Conservation (phyloP, 1,140 invertebrate species). For the Papilio dardanus region DNA sequence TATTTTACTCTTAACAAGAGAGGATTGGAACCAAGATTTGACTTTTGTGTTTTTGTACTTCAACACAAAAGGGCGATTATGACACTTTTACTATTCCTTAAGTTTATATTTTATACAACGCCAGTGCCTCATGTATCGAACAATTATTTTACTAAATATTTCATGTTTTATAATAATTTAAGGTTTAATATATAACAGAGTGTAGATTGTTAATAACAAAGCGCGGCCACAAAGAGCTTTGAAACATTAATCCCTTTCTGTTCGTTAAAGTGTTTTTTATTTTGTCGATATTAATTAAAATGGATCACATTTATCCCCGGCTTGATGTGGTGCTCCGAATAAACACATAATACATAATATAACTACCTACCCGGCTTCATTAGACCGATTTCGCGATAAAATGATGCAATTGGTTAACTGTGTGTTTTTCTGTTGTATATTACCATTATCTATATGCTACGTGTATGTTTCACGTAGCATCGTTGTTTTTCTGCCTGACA, state of each 20-base stretch:
- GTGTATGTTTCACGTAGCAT: too few relatives aligned
- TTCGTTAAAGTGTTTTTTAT: constrained; percentile 10
- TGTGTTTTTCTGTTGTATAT: too few relatives aligned
- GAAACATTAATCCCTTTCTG: constrained; percentile 6
- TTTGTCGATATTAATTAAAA: constrained; percentile 14
- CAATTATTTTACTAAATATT: too few relatives aligned
- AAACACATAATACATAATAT: background rate
- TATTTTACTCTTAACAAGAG: background rate
- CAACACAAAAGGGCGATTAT: too few relatives aligned
- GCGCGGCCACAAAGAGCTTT: constrained; percentile 4
- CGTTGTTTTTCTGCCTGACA: too few relatives aligned
- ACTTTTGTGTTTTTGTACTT: background rate
- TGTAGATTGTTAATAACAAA: background rate
- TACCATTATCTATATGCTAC: too few relatives aligned
- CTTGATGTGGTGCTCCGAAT: background rate
- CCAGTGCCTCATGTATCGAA: too few relatives aligned
- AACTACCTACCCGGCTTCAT: too few relatives aligned
- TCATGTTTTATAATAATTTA: background rate
- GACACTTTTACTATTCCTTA: too few relatives aligned
- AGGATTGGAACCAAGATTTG: background rate
- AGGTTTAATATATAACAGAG: background rate
- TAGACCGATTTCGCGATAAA: too few relatives aligned
- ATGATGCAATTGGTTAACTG: too few relatives aligned
- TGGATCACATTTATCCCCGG: background rate
- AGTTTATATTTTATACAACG: too few relatives aligned